A percentile compares a stretch with the other conserved stretches of the same genome.
Conservation (phyloP, 2,888 invertebrate species). For the Pterostichus niger region DNA sequence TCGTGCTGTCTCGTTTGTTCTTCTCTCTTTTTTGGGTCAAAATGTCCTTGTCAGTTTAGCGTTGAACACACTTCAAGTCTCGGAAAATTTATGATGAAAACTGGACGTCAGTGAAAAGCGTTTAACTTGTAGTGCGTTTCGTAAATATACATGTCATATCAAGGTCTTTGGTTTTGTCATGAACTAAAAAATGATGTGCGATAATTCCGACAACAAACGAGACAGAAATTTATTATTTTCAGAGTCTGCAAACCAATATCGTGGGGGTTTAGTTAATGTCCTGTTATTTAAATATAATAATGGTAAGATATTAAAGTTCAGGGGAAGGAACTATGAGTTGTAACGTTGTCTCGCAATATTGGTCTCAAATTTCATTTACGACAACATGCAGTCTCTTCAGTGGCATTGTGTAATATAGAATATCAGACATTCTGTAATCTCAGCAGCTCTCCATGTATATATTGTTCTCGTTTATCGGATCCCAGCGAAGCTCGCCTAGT, state of each 20-base stretch:
- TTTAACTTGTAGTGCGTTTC: conserved; percentile 47
- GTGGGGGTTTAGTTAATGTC: neutral
- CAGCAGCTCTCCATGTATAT: conserved; percentile 7
- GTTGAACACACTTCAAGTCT: conserved; percentile 51
- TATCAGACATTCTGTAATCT: conserved; percentile 37
- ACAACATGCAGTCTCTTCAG: conserved; percentile 15
- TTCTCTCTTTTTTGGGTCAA: conserved; percentile 63
- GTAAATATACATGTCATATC: conserved; percentile 54
- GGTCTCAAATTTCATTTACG: conserved; percentile 48
- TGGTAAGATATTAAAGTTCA: neutral
- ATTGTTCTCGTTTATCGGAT: conserved; percentile 47
- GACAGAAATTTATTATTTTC: neutral
- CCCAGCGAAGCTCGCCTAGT: neutral
- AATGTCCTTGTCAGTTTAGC: conserved; percentile 65
- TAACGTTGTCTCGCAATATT: conserved; percentile 11
- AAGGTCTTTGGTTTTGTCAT: conserved; percentile 30
- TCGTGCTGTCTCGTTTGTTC: conserved; percentile 48
- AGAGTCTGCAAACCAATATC: neutral
- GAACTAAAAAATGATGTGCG: conserved; percentile 36
- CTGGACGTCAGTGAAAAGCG: conserved; percentile 60
- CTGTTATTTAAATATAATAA: neutral
- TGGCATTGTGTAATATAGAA: conserved; percentile 18
- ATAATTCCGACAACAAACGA: neutral
- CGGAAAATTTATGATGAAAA: conserved; percentile 59
- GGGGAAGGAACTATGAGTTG: neutral